Evolutionary conservation across 2,888 invertebrate species (phyloP), one percentile per base, ranked within the genome.

Genomic region (Alitta virens): DNA sequence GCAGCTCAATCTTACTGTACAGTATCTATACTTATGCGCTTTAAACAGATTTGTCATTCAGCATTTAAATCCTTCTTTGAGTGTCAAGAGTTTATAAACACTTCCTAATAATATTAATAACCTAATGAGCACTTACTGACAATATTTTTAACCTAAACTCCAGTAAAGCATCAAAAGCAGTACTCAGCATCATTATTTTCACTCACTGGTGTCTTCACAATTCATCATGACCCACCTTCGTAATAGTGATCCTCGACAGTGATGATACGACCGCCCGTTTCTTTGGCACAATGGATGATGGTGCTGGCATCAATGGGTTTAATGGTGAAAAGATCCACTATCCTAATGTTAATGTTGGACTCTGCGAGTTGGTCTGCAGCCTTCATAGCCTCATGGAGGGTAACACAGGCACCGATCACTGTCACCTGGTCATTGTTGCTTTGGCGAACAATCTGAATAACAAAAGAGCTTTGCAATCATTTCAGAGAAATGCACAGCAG

Each of bases 241-340:
- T 90, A 88, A 82, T 99, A 99, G 83, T 99, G 99, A 82, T 99
- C 99, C 83, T 99, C 99, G 0, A 97, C 94, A 40, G 94, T 94
- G 56, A 99, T 81, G 60, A 99, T 87, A 12, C 88, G 85, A 1
- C 94, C 94, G 7, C 90, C 90, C 61, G 87, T 89, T 60, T 89
- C 89, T 66, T 86, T 85, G 1, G 94, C 96, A 80, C 92, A 88
- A 57, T 85, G 84, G 46, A 90, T 81, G 46, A 99, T 88, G 1
- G 89, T 86, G 0, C 86, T 87, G 60, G 85, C 87, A 84, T 99
- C 99, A 70, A 99, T 84, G 0, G 99, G 99, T 84, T 99, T 98
- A 64, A 98, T 85, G 12, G 97, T 96, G 85, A 97, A 99, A 5
- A 91, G 92, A 85, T 99, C 99, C 79, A 99, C 81, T 24, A 99